Evolutionary conservation across 2,113 vertebrate genomes (phyloP), one percentile per base, ranked within the genome.

Genomic region (Tyrannus savana): DNA sequence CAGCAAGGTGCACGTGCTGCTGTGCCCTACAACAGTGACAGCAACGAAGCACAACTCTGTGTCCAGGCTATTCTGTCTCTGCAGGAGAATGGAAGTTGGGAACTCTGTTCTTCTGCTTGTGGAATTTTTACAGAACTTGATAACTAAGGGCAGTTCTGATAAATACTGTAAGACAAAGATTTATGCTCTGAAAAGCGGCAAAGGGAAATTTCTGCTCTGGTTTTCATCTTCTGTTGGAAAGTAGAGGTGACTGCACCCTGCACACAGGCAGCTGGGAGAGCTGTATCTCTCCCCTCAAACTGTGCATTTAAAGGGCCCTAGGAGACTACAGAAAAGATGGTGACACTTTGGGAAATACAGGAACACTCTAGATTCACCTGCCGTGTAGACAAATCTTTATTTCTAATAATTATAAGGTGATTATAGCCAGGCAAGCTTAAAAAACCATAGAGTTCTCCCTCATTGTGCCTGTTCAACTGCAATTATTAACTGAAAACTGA

Each of bases 401-500:
- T 94, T 95, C 72, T 44, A 91, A 80, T 80, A 95, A 96, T 96
- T 97, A 89, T 80, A 80, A 91, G 89, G 73, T 81, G 73, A 97
- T 97, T 97, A 91, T 37, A 77, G 72, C 14, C 41, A 66, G 66
- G 59, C 33, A 93, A 91, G 41, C 85, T 96, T 93, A 91, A 74
- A 92, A 89, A 88, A 23, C 69, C 76, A 27, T 33, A n/a, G 73
- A 83, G 71, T 67, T 95, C 60, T 92, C 50, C 21, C 62, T 79
- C 90, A 95, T 90, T 87, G 68, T 83, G 78, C 72, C 58, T 64
- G 56, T 72, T 97, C 93, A 96, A 90, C 92, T 91, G 79, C 97
- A 98, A 93, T 84, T 93, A 93, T 89, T 95, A 96, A 96, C 95
- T 97, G 91, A 94, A 96, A 95, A 83, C 55, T 85, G 93, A 95